Conservation (phyloP, 2,797 vertebrate species). For the Acropternis orthonyx region DNA sequence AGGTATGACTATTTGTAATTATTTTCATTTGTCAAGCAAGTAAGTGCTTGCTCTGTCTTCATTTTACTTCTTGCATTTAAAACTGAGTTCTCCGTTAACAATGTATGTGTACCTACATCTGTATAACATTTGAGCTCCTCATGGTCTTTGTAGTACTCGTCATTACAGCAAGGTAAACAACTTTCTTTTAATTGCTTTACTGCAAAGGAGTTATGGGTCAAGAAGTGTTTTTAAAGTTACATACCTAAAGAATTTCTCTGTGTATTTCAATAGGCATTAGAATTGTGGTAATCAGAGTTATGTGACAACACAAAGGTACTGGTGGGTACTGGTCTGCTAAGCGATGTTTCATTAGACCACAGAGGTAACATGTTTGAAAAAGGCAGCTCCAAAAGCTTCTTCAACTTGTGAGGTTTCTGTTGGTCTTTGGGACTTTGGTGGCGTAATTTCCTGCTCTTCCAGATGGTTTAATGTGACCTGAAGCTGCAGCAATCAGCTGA, state of each 20-base stretch:
- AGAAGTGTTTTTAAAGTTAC: not conserved
- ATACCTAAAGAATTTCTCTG: not conserved
- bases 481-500: not conserved
- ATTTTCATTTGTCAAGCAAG: slow-evolving; percentile 40
- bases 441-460: not conserved
- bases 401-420: not conserved
- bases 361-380: not conserved
- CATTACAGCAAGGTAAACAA: not conserved
- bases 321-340: not conserved
- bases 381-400: not conserved
- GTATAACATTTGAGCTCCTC: not conserved
- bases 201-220: not conserved
- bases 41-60: not conserved
- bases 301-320: not conserved
- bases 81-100: not conserved
- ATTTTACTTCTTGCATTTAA: not conserved
- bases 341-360: not conserved
- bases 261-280: not conserved
- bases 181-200: not conserved
- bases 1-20: slow-evolving; percentile 18
- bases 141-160: not conserved
- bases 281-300: not conserved
- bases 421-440: not conserved
- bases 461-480: not conserved
- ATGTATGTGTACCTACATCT: not conserved